phyloP scores from a whole-genome alignment of 2,113 vertebrate species.

The Dasyornis broadbenti region DNA sequence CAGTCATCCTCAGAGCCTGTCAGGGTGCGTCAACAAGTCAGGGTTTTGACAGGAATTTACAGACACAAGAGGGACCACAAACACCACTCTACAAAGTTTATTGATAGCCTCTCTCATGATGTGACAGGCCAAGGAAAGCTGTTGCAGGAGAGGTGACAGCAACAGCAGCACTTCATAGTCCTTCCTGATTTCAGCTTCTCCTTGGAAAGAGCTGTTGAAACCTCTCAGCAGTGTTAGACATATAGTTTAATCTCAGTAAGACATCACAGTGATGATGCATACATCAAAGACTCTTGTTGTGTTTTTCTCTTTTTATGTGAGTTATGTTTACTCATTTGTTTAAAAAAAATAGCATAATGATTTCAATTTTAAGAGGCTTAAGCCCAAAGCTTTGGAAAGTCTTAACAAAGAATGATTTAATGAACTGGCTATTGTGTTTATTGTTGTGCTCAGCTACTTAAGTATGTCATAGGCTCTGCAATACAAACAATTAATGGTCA shows the following conservation, averaged over 20 bases:
- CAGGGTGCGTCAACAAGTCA: constrained; percentile 27
- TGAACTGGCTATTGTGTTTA: constrained; percentile 58
- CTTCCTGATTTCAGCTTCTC: constrained; percentile 25
- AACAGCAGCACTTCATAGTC: constrained; percentile 12
- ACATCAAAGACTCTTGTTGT: constrained; percentile 44
- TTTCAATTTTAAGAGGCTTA: constrained; percentile 63
- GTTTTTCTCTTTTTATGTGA: constrained; percentile 42
- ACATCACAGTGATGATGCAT: constrained; percentile 40
- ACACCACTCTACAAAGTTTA: constrained; percentile 37
- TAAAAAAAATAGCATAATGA: constrained; percentile 49
- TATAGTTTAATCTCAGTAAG: constrained; percentile 43
- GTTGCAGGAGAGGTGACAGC: constrained; percentile 37
- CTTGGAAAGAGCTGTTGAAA: constrained; percentile 39
- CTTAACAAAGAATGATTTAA: constrained; percentile 67
- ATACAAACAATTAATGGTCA: constrained; percentile 66
- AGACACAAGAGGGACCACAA: constrained; percentile 18
- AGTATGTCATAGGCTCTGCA: constrained; percentile 58
- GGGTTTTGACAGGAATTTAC: constrained; percentile 44
- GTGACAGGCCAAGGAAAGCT: constrained; percentile 44
- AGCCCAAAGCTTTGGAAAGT: constrained; percentile 49
- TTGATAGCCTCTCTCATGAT: constrained; percentile 44
- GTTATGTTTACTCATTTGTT: constrained; percentile 59
- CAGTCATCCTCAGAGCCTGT: constrained; percentile 36
- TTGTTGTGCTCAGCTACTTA: constrained; percentile 66
- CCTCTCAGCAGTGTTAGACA: not conserved